A percentile compares a stretch with the other conserved stretches of the same genome.
Conservation (phyloP, 2,888 invertebrate genomes). For the Dysmachus trigonus region DNA sequence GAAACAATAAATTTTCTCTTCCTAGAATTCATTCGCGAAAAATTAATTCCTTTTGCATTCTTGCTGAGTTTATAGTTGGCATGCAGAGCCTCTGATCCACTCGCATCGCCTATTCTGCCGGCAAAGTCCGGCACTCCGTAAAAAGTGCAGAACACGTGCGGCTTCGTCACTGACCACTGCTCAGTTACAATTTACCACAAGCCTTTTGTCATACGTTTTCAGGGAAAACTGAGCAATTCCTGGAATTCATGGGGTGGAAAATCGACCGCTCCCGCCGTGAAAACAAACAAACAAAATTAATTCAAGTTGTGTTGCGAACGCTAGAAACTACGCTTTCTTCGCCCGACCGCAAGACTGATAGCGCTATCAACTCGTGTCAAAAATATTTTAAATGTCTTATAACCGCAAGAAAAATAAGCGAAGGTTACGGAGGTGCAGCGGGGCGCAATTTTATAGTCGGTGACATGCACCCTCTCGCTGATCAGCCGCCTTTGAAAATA, state of each 20-base stretch:
- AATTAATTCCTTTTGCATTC: background rate
- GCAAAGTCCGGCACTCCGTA: background rate
- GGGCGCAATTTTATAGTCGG: background rate
- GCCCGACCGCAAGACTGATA: background rate
- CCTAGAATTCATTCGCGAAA: background rate
- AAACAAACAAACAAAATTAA: background rate
- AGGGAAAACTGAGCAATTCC: background rate
- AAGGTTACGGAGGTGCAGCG: background rate
- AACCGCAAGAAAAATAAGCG: background rate
- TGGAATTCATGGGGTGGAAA: background rate
- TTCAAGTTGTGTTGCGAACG: background rate
- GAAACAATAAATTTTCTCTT: background rate
- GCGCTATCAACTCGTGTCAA: background rate
- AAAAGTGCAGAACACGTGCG: background rate
- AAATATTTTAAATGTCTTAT: background rate
- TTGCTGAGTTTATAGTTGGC: background rate
- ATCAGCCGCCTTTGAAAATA: background rate
- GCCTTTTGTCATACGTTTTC: background rate
- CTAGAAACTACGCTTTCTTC: background rate
- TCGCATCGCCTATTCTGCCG: background rate
- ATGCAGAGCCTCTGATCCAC: background rate
- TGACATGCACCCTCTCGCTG: background rate
- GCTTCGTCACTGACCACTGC: background rate
- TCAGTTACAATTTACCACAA: background rate
- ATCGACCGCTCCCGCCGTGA: background rate